Evolutionary conservation across 1,140 invertebrate genomes (phyloP).

Genomic region (Meloidogyne exigua): DNA sequence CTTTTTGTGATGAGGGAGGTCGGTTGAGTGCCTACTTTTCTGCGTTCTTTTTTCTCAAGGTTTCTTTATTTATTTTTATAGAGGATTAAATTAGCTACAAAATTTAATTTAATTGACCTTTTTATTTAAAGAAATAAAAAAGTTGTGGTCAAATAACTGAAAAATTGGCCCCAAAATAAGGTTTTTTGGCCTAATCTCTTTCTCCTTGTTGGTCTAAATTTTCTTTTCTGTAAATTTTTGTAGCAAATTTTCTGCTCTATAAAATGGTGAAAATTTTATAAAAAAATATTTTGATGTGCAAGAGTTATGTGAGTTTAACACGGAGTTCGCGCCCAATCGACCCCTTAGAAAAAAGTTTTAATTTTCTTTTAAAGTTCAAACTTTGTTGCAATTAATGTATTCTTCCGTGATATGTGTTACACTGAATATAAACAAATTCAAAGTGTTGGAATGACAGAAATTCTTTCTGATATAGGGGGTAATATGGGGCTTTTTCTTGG

Average conservation of each 20-base stretch:
- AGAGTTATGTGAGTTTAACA: not conserved
- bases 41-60: not conserved
- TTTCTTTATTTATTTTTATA: not conserved
- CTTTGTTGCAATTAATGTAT: constrained; percentile 59
- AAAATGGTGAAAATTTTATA: not conserved
- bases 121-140: not conserved
- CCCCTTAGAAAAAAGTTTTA: not conserved
- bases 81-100: not conserved
- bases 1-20: not conserved
- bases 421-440: constrained; percentile 61
- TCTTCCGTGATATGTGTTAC: constrained; percentile 60
- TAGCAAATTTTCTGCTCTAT: not conserved
- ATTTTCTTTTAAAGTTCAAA: constrained; percentile 43
- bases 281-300: not conserved
- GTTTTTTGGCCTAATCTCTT: not conserved
- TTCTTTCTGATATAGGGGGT: constrained; percentile 57
- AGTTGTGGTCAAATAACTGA: constrained; percentile 7
- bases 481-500: constrained; percentile 63
- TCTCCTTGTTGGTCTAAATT: not conserved
- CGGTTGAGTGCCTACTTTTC: too few species aligned
- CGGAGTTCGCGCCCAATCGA: not conserved
- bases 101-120: not conserved
- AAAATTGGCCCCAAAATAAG: not conserved
- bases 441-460: constrained; percentile 47
- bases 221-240: not conserved